These are phyloP conservation scores for Argyresthia goedartella DNA, from an alignment of 2,888 invertebrate species.

Conservation along the genomic window DNA sequence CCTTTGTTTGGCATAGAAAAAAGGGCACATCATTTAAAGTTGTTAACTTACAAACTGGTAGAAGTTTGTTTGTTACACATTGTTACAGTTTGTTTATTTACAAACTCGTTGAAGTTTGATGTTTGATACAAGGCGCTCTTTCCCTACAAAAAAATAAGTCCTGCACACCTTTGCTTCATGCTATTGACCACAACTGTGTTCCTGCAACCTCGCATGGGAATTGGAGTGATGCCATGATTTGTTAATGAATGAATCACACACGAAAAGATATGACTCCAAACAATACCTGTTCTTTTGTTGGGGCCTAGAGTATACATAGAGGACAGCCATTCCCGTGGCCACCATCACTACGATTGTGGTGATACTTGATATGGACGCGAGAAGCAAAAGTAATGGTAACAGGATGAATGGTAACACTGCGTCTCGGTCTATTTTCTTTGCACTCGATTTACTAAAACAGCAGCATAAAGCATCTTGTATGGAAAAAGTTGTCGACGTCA, in stretches of 20 bases:
- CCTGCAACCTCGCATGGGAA: no score
- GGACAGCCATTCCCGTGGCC: constrained; percentile 49
- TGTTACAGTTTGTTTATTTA: no score
- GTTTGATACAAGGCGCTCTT: no score
- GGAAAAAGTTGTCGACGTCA: constrained; percentile 32
- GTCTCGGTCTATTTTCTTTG: constrained; percentile 47
- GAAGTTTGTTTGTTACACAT: no score
- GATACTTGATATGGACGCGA: constrained; percentile 42
- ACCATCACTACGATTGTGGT: constrained; percentile 49
- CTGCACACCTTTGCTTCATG: no score
- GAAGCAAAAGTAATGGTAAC: constrained; percentile 40
- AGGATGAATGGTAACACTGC: constrained; percentile 49
- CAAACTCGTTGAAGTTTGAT: no score
- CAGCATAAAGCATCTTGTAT: constrained; percentile 43
- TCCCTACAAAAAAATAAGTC: no score
- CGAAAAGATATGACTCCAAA: neutral
- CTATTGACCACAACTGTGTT: no score
- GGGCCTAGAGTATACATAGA: constrained; percentile 53
- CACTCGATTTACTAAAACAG: constrained; percentile 26
- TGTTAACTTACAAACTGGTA: no score
- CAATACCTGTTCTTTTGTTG: constrained; percentile 54
- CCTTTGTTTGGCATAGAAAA: no score
- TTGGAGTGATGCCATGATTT: no score
- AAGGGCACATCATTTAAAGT: no score
- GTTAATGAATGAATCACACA: neutral